Evolutionary conservation across 2,888 invertebrate genomes (phyloP).

Genomic region (Agonopterix heracliana): DNA sequence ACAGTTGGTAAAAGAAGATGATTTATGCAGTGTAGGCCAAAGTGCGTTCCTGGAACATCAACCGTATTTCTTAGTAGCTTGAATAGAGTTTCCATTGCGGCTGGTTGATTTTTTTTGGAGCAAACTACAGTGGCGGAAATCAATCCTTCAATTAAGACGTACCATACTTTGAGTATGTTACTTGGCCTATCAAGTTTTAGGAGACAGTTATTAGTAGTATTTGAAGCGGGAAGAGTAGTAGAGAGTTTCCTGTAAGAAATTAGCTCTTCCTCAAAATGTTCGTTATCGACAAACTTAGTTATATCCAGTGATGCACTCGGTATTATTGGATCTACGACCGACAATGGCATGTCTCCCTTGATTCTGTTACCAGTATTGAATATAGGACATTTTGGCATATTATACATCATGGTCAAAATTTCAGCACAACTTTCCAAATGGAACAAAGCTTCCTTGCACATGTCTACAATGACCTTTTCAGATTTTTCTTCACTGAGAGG

Average conservation of each 20-base stretch:
- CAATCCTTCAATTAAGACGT: constrained; percentile 90
- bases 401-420: constrained; percentile 93
- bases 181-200: constrained; percentile 85
- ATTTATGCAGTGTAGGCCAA: constrained; percentile 94
- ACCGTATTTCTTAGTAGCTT: constrained; percentile 86
- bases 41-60: constrained; percentile 89
- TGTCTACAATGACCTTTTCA: constrained; percentile 71
- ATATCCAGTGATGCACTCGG: constrained; percentile 82
- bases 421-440: constrained; percentile 91
- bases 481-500: constrained; percentile 66
- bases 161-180: constrained; percentile 93
- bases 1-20: constrained; percentile 93
- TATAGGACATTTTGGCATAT: constrained; percentile 95
- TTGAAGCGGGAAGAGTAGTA: constrained; percentile 65
- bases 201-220: constrained; percentile 73
- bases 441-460: constrained; percentile 87
- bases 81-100: constrained; percentile 91
- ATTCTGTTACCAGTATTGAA: constrained; percentile 93
- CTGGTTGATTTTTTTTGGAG: constrained; percentile 91
- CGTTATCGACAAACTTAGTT: constrained; percentile 80
- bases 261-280: constrained; percentile 80
- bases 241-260: constrained; percentile 79
- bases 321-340: constrained; percentile 90
- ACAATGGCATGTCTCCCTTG: constrained; percentile 84
- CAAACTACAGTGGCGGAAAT: constrained; percentile 88